phyloP scores from a whole-genome alignment of 2,888 invertebrate species.

The Mellilla xanthometata region DNA sequence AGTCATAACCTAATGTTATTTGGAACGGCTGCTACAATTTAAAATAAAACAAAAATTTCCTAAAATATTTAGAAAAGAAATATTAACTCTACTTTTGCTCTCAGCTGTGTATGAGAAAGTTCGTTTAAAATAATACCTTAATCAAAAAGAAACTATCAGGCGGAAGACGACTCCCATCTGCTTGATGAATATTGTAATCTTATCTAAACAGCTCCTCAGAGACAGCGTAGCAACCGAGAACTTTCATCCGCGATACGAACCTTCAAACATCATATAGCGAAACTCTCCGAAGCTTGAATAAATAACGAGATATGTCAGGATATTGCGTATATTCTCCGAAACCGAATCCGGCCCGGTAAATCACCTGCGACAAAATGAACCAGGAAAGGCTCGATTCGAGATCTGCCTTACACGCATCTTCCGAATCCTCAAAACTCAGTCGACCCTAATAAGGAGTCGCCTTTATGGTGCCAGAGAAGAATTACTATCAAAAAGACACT shows the following conservation, averaged over 20 bases:
- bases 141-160: neutral
- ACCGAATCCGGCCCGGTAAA: constrained; percentile 39
- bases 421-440: constrained; percentile 46
- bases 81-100: too few relatives aligned
- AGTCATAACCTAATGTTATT: constrained; percentile 21
- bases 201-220: constrained; percentile 8
- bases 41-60: constrained; percentile 5
- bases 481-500: constrained; percentile 36
- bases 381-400: constrained; percentile 29
- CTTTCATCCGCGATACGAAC: constrained; percentile 16
- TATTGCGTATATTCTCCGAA: constrained; percentile 36
- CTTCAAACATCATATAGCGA: constrained; percentile 17
- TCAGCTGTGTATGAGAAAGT: too few relatives aligned
- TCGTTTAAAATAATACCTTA: too few relatives aligned
- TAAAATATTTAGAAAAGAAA: too few relatives aligned
- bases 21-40: constrained; percentile 13
- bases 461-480: constrained; percentile 36
- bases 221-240: constrained; percentile 9
- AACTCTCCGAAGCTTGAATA: constrained; percentile 28
- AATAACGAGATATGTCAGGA: constrained; percentile 35
- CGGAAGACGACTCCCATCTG: constrained; percentile 1
- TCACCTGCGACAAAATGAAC: constrained; percentile 51
- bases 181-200: constrained; percentile 7
- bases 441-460: constrained; percentile 44
- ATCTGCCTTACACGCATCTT: constrained; percentile 34